Evolutionary conservation across 1,140 invertebrate genomes (phyloP), one percentile per base, ranked within the genome.

Genomic region (Drosophila trapezifrons): DNA sequence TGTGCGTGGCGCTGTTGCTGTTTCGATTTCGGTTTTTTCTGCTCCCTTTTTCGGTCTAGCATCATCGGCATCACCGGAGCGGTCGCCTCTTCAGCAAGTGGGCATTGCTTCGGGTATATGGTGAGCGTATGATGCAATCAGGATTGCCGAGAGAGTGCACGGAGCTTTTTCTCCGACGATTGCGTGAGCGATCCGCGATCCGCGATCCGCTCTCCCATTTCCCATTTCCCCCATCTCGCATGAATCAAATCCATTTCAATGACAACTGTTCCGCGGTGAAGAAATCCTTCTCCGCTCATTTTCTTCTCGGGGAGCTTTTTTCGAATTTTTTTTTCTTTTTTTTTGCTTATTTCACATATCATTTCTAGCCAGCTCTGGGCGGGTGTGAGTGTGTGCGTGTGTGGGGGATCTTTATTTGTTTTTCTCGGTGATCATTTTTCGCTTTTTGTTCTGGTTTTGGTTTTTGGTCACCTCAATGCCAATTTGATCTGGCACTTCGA

Each of bases 11-110:
- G 65, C 45, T 63, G 67, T 63, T 63, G 43, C 62, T 74, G 79
- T 65, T 64, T 75, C 63, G 49, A 49, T 71, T 71, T 73, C 72
- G 76, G 65, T 57, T 89, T 89, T 87, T 80, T 85, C 76, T 87
- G 86, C 90, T 91, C 90, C 90, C 90, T 91, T 91, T 91, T 91
- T 91, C 90, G 90, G 90, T 86, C 67, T 76, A 90, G 77, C 83
- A 69, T 42, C 40, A 63, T 32, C 40, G 45, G 43, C 55, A 64
- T 62, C 52, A 58, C 27, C 49, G 60, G 25, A 58, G 57, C 78
- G n/a, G 18, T 37, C 20, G 49, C 42, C 27, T 35, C 55, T 43
- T 25, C 56, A 77, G 76, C 83, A 83, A 87, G 80, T 87, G 83
- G 84, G 63, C 72, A 80, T 69, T 65, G 67, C 60, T 35, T 38